Conservation (phyloP, 2,797 vertebrate species). For the Notolabrus celidotus region DNA sequence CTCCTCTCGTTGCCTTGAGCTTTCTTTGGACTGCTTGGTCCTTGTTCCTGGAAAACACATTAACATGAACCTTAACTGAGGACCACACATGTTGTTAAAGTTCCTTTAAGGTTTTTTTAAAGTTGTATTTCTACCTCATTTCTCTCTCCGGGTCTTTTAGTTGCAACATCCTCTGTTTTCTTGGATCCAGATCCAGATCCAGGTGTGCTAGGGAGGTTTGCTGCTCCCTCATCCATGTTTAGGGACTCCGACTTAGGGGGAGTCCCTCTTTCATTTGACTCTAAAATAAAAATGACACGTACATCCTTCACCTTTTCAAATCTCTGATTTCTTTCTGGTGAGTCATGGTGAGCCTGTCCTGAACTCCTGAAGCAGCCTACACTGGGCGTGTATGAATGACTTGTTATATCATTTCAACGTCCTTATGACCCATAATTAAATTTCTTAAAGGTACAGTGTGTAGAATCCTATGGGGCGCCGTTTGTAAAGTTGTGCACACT, state of each 20-base stretch:
- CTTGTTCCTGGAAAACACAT: slow-evolving; percentile 39
- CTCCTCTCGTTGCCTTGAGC: slow-evolving; percentile 30
- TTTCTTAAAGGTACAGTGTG: no score
- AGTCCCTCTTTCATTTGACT: not conserved
- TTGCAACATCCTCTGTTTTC: not conserved
- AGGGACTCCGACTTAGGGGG: slow-evolving; percentile 6
- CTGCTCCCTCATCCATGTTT: slow-evolving; percentile 52
- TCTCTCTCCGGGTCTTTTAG: slow-evolving; percentile 29
- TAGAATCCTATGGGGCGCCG: no score
- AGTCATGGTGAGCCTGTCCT: no score
- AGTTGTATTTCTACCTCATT: slow-evolving; percentile 31
- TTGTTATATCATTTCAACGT: no score
- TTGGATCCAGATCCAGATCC: slow-evolving; percentile 3
- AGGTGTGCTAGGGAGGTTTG: not conserved
- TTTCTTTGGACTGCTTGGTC: not conserved
- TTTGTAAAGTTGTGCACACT: no score
- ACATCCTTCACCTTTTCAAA: not conserved
- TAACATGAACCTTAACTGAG: accelerated
- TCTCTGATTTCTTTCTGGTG: no score
- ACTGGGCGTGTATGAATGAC: no score
- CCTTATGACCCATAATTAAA: no score
- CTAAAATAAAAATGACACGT: not conserved
- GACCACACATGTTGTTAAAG: not conserved
- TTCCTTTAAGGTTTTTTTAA: not conserved
- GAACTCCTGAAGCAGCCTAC: no score